These are phyloP conservation scores for Phymastichus coffea DNA, from an alignment of 1,140 invertebrate species.

Conservation along the genomic window DNA sequence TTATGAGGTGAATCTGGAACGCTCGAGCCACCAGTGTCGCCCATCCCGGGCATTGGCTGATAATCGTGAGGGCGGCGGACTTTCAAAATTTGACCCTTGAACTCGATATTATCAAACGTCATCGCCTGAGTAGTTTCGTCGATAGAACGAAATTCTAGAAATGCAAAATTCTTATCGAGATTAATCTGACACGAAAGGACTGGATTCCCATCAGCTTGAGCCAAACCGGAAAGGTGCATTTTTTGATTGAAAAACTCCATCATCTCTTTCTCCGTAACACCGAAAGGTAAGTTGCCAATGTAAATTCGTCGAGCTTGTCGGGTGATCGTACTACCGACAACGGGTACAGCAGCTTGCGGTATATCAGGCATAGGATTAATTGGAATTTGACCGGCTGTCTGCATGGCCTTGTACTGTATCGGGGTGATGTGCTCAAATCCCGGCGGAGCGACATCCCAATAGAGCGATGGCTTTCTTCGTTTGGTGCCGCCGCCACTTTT, in stretches of 20 bases:
- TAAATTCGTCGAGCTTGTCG: conserved; percentile 93
- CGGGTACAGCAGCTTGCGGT: conserved; percentile 89
- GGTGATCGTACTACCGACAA: conserved; percentile 97
- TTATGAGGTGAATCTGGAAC: conserved; percentile 96
- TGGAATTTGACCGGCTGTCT: conserved; percentile 91
- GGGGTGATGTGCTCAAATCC: conserved; percentile 99
- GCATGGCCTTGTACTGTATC: conserved; percentile 84
- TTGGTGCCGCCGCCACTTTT: conserved; percentile 63
- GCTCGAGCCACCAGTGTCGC: conserved; percentile 82
- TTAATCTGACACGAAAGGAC: conserved; percentile 99
- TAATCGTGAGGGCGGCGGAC: conserved; percentile 98
- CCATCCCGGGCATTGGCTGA: conserved; percentile 96
- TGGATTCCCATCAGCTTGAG: conserved; percentile 97
- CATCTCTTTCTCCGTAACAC: conserved; percentile 99
- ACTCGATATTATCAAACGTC: conserved; percentile 99
- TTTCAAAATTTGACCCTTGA: conserved; percentile 99
- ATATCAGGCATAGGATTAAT: conserved; percentile 88
- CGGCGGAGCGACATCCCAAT: conserved; percentile 98
- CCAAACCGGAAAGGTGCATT: conserved; percentile 97
- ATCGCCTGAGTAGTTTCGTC: conserved; percentile 99
- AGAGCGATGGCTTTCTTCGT: conserved; percentile 85
- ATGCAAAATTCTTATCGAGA: conserved; percentile 99
- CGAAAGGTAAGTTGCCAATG: conserved; percentile 99
- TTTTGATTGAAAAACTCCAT: conserved; percentile 99
- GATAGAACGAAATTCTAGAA: conserved; percentile 95